Conservation (phyloP, 1,140 invertebrate genomes). For the Ceratosolen fusciceps region DNA sequence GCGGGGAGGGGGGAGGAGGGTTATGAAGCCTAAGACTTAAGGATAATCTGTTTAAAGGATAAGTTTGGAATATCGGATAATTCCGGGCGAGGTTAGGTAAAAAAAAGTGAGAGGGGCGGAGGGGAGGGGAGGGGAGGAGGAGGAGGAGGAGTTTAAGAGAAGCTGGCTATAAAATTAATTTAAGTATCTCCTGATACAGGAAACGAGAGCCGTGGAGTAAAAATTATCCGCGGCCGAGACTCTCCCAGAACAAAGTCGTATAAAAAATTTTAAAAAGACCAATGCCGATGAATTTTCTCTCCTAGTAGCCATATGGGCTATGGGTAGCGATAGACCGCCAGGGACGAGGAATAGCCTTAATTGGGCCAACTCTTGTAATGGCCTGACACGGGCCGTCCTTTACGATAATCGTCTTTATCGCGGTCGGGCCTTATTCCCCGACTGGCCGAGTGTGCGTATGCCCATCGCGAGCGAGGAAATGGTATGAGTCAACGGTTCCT, state of each 20-base stretch:
- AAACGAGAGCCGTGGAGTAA: background rate
- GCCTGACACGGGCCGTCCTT: conserved; percentile 6
- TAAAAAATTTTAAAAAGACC: background rate
- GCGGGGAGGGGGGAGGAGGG: no score
- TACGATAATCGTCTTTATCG: conserved; percentile 38
- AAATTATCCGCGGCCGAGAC: conserved; percentile 18
- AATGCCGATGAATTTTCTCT: conserved; percentile 14
- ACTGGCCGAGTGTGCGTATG: background rate
- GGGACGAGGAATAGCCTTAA: conserved; percentile 32
- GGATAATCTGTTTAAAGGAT: conserved; percentile 17
- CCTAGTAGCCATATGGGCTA: background rate
- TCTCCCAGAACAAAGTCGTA: conserved; percentile 4
- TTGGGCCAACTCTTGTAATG: conserved; percentile 33
- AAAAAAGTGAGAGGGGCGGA: background rate
- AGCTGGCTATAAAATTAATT: conserved; percentile 27
- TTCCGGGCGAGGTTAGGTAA: no score
- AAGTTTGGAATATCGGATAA: conserved; percentile 13
- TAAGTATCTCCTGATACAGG: conserved; percentile 21
- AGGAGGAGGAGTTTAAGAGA: background rate
- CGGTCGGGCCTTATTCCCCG: background rate
- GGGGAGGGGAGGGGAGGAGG: background rate
- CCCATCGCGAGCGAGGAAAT: background rate
- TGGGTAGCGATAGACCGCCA: background rate
- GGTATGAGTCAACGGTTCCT: background rate
- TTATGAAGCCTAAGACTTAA: background rate